These are phyloP conservation scores for Crotalus adamanteus DNA, from an alignment of 2,797 vertebrate genomes.

Conservation along the genomic window DNA sequence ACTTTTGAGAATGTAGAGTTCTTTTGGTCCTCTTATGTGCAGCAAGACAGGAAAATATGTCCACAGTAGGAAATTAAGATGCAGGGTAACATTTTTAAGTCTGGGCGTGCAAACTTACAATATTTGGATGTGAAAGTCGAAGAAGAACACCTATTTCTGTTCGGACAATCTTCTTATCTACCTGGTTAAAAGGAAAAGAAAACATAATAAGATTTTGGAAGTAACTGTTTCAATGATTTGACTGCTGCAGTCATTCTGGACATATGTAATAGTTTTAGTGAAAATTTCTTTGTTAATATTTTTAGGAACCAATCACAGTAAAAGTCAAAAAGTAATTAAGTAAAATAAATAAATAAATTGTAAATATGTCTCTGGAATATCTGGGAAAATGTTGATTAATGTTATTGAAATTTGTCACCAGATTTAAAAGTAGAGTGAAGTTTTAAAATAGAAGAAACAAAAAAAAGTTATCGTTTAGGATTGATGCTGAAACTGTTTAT, in stretches of 20 bases:
- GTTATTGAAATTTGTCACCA: neutral
- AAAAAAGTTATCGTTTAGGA: neutral
- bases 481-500: neutral
- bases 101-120: constrained; percentile 75
- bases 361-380: neutral
- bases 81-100: neutral
- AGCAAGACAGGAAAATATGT: neutral
- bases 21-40: neutral
- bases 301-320: neutral
- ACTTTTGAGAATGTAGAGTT: neutral
- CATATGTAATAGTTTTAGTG: neutral
- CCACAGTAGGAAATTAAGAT: neutral
- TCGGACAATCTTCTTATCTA: constrained; percentile 88
- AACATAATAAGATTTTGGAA: constrained; percentile 41
- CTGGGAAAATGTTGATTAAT: neutral
- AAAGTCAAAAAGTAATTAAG: neutral
- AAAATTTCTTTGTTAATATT: neutral
- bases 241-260: neutral
- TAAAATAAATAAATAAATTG: neutral
- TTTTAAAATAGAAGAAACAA: neutral
- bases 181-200: constrained; percentile 65
- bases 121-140: constrained; percentile 86
- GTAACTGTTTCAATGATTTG: constrained; percentile 12
- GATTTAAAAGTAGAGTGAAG: neutral
- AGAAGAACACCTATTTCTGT: constrained; percentile 87